A percentile compares a stretch with the other conserved stretches of the same genome.
phyloP scores from a whole-genome alignment of 2,888 invertebrate species.

The Ganaspis brasiliensis region DNA sequence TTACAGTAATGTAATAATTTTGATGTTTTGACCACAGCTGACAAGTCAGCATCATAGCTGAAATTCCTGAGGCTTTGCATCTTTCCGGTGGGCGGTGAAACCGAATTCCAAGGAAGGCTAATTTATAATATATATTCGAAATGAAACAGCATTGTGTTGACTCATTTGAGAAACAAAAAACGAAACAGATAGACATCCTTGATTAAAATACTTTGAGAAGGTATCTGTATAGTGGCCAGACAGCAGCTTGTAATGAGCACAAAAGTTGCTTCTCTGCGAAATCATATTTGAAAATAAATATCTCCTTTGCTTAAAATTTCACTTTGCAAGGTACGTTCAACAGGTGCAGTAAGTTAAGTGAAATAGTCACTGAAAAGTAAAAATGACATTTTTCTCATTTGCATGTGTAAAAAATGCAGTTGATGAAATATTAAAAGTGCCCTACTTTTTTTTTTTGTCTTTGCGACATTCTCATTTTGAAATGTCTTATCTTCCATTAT shows the following conservation, averaged over 20 bases:
- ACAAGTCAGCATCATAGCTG: slow-evolving; percentile 33
- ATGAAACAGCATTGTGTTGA: slow-evolving; percentile 35
- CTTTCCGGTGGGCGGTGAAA: slow-evolving; percentile 40
- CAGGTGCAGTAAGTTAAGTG: neutral
- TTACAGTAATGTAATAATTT: slow-evolving; percentile 27
- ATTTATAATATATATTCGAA: slow-evolving; percentile 42
- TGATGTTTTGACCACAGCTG: slow-evolving; percentile 40
- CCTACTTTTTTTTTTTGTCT: neutral
- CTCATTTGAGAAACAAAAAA: slow-evolving; percentile 36
- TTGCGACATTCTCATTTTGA: slow-evolving; percentile 35
- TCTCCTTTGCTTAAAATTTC: neutral
- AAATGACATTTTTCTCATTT: slow-evolving; percentile 9
- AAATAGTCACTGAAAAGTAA: neutral
- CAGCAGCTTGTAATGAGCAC: neutral
- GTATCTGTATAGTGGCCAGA: neutral
- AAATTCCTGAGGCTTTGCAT: slow-evolving; percentile 33
- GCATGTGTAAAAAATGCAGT: slow-evolving; percentile 1
- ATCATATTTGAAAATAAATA: neutral
- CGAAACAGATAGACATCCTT: slow-evolving; percentile 6
- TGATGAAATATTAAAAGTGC: slow-evolving; percentile 31
- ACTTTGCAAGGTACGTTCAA: neutral
- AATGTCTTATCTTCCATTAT: slow-evolving; percentile 23
- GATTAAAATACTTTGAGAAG: slow-evolving; percentile 5
- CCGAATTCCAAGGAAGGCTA: slow-evolving; percentile 24
- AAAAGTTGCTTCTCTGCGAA: neutral